phyloP scores from a whole-genome alignment of 2,113 vertebrate genomes.

The Triplophysa dalaica region DNA sequence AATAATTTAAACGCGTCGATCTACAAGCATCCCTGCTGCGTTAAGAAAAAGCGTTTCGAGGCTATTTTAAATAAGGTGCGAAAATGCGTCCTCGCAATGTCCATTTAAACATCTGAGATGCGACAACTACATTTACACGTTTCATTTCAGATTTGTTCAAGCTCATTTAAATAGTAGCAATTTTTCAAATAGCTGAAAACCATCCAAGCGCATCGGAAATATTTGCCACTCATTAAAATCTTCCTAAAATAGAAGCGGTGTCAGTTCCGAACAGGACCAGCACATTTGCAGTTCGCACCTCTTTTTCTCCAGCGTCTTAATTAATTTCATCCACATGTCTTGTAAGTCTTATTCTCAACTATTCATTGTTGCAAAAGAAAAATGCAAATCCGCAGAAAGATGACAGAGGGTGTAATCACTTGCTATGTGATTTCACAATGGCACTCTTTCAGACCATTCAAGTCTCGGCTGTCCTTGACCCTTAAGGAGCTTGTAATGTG shows the following conservation, averaged over 20 bases:
- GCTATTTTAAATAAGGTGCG: constrained; percentile 14
- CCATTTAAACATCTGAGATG: background rate
- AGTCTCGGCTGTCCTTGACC: constrained; percentile 78
- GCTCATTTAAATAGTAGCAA: constrained; percentile 9
- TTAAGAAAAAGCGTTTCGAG: constrained; percentile 29
- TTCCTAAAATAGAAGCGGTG: constrained; percentile 28
- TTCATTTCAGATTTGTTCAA: background rate
- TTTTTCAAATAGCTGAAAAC: background rate
- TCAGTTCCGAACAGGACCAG: constrained; percentile 47
- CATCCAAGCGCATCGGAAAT: background rate
- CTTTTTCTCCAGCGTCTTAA: constrained; percentile 66
- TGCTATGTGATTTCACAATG: constrained; percentile 80
- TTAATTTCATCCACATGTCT: constrained; percentile 70
- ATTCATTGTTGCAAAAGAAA: constrained; percentile 54
- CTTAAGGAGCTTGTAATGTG: constrained; percentile 84
- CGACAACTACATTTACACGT: background rate
- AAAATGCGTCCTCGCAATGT: constrained; percentile 6
- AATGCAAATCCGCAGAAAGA: constrained; percentile 71
- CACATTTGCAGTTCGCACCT: constrained; percentile 55
- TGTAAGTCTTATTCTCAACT: constrained; percentile 64
- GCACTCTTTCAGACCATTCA: constrained; percentile 77
- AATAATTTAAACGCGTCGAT: constrained; percentile 15
- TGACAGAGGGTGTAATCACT: constrained; percentile 82
- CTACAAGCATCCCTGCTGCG: background rate
- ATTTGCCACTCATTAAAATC: constrained; percentile 27